Conservation (phyloP, 2,797 vertebrate genomes). For the Chanos chanos region DNA sequence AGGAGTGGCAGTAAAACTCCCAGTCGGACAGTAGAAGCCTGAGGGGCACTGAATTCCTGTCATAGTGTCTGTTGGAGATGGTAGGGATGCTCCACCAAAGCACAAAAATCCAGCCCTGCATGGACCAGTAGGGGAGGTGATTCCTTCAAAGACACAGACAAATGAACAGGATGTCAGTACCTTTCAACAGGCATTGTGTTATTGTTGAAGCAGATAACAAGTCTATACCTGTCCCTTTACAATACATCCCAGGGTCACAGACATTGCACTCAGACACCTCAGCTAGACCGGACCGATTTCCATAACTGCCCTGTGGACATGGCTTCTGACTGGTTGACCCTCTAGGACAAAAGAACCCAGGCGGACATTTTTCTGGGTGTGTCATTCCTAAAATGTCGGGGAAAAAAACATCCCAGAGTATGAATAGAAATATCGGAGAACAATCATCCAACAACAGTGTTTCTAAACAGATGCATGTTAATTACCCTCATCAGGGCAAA, state of each 20-base stretch:
- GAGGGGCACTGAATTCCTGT: constrained; percentile 59
- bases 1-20: constrained; percentile 56
- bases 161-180: background rate
- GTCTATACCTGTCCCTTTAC: constrained; percentile 66
- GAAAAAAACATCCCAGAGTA: constrained; percentile 2
- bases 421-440: constrained; percentile 4
- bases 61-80: constrained; percentile 57
- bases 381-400: constrained; percentile 59
- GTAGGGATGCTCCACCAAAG: constrained; percentile 51
- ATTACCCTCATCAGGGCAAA: constrained; percentile 66
- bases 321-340: constrained; percentile 59
- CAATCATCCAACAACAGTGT: background rate
- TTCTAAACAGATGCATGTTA: background rate
- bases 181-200: too few relatives aligned
- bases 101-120: constrained; percentile 72
- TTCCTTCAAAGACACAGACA: constrained; percentile 54
- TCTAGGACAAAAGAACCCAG: constrained; percentile 70
- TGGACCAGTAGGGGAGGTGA: constrained; percentile 58
- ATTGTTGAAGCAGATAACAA: background rate
- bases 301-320: constrained; percentile 72
- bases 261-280: constrained; percentile 60
- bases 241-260: constrained; percentile 73
- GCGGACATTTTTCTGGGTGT: constrained; percentile 58
- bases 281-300: constrained; percentile 63
- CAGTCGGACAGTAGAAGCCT: constrained; percentile 72